Evolutionary conservation across 2,888 invertebrate species (phyloP).

Genomic region (Eristalis tenax): DNA sequence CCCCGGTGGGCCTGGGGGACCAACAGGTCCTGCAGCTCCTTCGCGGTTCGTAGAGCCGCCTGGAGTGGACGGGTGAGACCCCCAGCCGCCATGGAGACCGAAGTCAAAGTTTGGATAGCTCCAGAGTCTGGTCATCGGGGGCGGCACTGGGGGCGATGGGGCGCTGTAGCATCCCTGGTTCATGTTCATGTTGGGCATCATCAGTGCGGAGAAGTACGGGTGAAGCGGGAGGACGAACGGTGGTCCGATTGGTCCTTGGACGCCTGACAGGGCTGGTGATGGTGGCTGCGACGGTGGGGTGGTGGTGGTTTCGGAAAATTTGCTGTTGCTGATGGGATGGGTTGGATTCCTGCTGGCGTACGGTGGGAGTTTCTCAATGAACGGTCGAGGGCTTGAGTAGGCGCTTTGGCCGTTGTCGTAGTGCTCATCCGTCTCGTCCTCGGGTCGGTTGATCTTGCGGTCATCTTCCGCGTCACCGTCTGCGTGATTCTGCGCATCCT

Average conservation of each 20-base stretch:
- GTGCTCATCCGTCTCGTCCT: slow-evolving; percentile 42
- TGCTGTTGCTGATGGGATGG: not conserved
- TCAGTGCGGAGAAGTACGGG: not conserved
- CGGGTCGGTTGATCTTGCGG: slow-evolving; percentile 29
- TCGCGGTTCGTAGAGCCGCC: not conserved
- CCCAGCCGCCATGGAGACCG: slow-evolving; percentile 46
- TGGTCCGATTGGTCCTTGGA: not conserved
- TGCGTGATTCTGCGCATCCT: slow-evolving; percentile 20
- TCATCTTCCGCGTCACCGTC: slow-evolving; percentile 24
- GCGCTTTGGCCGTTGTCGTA: slow-evolving; percentile 46
- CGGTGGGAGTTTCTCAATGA: slow-evolving; percentile 39
- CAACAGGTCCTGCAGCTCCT: slow-evolving; percentile 74
- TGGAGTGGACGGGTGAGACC: slow-evolving; percentile 32
- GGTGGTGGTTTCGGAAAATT: slow-evolving; percentile 12
- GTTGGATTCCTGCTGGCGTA: slow-evolving; percentile 25
- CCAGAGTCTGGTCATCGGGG: slow-evolving; percentile 43
- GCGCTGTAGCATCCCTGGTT: slow-evolving; percentile 32
- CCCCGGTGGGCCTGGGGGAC: slow-evolving; percentile 70
- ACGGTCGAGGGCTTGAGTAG: slow-evolving; percentile 61
- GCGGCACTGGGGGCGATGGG: not conserved
- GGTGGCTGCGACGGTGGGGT: not conserved
- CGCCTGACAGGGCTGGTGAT: not conserved
- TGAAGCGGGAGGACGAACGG: not conserved
- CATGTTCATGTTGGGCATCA: slow-evolving; percentile 15
- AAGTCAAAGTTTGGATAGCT: slow-evolving; percentile 51